Evolutionary conservation across 1,140 invertebrate genomes (phyloP).

Genomic region (Trachelipus rathkii): DNA sequence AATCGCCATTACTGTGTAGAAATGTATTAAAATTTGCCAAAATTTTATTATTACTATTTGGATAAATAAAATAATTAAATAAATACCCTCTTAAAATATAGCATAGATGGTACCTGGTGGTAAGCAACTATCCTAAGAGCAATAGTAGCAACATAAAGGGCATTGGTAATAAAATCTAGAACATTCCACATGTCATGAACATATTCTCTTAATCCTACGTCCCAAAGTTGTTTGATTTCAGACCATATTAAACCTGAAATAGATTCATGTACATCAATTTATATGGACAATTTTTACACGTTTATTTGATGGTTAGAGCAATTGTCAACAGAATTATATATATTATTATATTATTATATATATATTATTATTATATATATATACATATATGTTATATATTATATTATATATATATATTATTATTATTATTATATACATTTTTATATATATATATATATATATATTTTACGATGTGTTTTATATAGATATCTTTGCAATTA

Average conservation of each 20-base stretch:
- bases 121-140: conserved; percentile 89
- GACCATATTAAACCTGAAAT: conserved; percentile 91
- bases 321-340: background rate
- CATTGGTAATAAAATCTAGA: conserved; percentile 97
- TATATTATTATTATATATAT: too few species aligned
- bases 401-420: too few species aligned
- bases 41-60: background rate
- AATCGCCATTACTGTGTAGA: background rate
- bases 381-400: too few species aligned
- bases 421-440: too few species aligned
- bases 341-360: background rate
- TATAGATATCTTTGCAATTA: too few species aligned
- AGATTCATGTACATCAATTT: background rate
- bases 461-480: too few species aligned
- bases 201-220: conserved; percentile 92
- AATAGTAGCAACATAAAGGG: conserved; percentile 92
- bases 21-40: background rate
- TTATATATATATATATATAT: too few species aligned
- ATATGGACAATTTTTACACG: background rate
- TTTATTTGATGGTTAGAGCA: too few species aligned
- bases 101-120: conserved; percentile 64
- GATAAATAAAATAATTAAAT: too few species aligned
- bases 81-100: too few species aligned
- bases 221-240: conserved; percentile 97
- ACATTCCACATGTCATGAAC: conserved; percentile 99